Evolutionary conservation across 35 echinoderm and acorn worm species (phyloP), one percentile per base, ranked within the genome.

Genomic region (Acanthaster planci): DNA sequence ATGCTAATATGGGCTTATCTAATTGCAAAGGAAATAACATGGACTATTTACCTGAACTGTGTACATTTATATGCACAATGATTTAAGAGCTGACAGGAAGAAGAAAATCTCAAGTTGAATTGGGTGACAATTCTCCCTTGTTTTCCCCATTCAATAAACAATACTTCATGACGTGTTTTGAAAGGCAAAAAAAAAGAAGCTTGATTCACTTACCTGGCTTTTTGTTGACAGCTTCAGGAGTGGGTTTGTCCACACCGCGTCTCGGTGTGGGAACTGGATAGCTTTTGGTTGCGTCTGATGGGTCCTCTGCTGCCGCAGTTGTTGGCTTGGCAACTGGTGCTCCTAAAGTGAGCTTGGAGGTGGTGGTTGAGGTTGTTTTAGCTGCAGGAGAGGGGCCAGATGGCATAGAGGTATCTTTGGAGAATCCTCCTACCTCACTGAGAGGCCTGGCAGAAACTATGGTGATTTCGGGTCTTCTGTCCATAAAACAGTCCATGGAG

Each of bases 381-480:
- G 5, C 4, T 17, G 6, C 55, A 14, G 55, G 55, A 21, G 56
- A 26, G 32, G 79, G 39, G 39, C 30, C 50, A 27, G 50, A 64
- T 14, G 7, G 9, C 6, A 32, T 36, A 47, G 12, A 47, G 23
- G 81, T 57, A 21, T 38, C 81, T 83, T 83, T 83, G n/a, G 52
- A 53, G 56, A 83, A 83, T 35, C 81, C 81, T 57, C 26, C 44
- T 10, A 83, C 81, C 81, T 83, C 81, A 83, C 81, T 83, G 53
- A 83, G 51, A 19, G 81, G 81, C 36, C 81, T 83, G 81, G 81
- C 81, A 18, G 81, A 38, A 4, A 83, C 12, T 16, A 83, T 57
- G 35, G 52, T 83, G 12, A 83, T 83, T 64, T 83, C 81, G 1
- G 81, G 81, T 40, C 53, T 29, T 57, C 81, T 83, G 22, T 21